Percentiles rank a stretch among this genome's conserved stretches.
phyloP scores from a whole-genome alignment of 2,797 vertebrate species.

The Onychomys torridus region DNA sequence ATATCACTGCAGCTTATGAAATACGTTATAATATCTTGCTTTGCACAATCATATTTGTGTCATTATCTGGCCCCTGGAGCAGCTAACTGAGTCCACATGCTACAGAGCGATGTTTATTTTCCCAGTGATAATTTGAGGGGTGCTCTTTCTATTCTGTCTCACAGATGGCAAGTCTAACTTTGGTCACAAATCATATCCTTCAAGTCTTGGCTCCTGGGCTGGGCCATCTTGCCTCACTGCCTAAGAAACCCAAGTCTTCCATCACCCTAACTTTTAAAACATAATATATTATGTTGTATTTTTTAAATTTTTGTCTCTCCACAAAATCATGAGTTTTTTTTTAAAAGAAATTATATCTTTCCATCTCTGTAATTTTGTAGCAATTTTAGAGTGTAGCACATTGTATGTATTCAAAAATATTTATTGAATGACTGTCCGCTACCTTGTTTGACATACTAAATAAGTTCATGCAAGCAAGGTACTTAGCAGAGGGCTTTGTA shows the following conservation, averaged over 20 bases:
- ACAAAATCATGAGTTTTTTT: not conserved
- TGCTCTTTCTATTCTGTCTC: not conserved
- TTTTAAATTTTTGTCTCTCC: not conserved
- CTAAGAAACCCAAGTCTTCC: not conserved
- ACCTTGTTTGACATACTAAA: constrained; percentile 38
- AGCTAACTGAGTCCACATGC: constrained; percentile 64
- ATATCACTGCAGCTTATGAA: constrained; percentile 62
- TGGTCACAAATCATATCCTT: constrained; percentile 31
- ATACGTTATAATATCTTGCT: constrained; percentile 62
- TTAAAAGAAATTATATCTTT: not conserved
- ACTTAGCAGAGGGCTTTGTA: constrained; percentile 30
- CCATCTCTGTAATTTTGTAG: not conserved
- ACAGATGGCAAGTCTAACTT: constrained; percentile 10
- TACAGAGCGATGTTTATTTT: constrained; percentile 68
- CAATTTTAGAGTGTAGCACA: not conserved
- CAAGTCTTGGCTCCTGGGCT: not conserved
- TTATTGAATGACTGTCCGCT: not conserved
- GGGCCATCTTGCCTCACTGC: not conserved
- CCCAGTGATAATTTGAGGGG: constrained; percentile 57
- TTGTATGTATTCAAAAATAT: constrained; percentile 18
- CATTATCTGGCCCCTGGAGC: constrained; percentile 79
- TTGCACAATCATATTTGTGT: constrained; percentile 55
- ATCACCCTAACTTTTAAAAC: not conserved
- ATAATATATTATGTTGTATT: not conserved
- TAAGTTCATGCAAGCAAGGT: constrained; percentile 44